Evolutionary conservation across 2,888 invertebrate genomes (phyloP).

Genomic region (Lepidonotus clava): DNA sequence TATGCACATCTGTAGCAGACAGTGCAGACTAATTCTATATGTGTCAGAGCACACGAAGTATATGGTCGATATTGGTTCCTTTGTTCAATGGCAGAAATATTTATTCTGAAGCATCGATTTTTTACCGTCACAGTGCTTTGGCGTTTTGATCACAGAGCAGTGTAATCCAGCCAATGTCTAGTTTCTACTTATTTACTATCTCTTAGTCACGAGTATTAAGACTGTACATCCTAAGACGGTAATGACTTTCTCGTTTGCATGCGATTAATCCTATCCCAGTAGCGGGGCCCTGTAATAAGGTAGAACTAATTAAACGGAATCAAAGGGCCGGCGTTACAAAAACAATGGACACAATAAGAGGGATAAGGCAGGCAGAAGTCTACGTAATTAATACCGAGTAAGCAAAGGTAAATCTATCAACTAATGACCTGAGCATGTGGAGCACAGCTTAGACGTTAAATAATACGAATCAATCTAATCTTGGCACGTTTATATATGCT

Average conservation of each 20-base stretch:
- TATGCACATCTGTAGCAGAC: too few relatives aligned
- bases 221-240: neutral
- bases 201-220: neutral
- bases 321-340: slow-evolving; percentile 19
- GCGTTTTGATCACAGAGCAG: neutral
- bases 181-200: neutral
- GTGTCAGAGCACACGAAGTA: neutral
- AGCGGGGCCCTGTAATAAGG: slow-evolving; percentile 26
- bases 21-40: neutral
- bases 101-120: neutral
- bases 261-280: slow-evolving; percentile 32
- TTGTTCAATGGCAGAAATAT: neutral
- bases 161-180: neutral
- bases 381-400: neutral
- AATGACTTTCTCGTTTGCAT: slow-evolving; percentile 20
- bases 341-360: slow-evolving; percentile 10
- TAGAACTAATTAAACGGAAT: slow-evolving; percentile 27
- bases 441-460: neutral
- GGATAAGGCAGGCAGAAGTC: neutral
- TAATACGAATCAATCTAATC: too few relatives aligned
- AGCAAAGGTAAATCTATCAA: slow-evolving; percentile 3
- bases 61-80: neutral
- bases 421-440: slow-evolving; percentile 11
- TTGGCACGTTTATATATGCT: too few relatives aligned
- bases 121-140: neutral